Percentiles rank a stretch among this genome's conserved stretches.
phyloP scores from a whole-genome alignment of 2,797 vertebrate genomes.

The Oreonectes daqikongensis region DNA sequence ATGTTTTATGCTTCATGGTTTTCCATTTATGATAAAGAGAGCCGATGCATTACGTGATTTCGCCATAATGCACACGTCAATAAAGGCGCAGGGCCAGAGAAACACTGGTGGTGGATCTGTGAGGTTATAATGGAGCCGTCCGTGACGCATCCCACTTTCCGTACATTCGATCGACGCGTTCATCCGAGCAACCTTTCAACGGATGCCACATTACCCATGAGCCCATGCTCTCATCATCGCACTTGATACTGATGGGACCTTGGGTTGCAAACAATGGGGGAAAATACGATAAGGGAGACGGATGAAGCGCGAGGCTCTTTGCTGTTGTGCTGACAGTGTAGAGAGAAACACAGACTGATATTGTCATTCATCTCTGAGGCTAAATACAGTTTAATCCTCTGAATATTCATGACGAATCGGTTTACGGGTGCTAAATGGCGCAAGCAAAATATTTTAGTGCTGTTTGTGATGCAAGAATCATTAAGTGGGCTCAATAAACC shows the following conservation, averaged over 20 bases:
- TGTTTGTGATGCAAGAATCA: neutral
- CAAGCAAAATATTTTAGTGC: neutral
- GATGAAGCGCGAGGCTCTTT: neutral
- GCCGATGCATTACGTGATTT: neutral
- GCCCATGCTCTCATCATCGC: conserved; percentile 5
- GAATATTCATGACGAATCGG: neutral
- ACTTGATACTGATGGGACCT: neutral
- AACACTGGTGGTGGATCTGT: neutral
- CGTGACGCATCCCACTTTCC: neutral
- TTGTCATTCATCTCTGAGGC: conserved; percentile 9
- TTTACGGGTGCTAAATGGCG: neutral
- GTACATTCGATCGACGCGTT: conserved; percentile 8
- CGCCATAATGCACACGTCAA: neutral
- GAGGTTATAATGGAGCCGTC: neutral
- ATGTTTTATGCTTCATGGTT: neutral
- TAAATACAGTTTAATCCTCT: conserved; percentile 15
- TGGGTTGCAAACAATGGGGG: neutral
- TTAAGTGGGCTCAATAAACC: neutral
- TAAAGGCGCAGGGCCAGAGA: neutral
- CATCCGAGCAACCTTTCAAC: conserved; percentile 24
- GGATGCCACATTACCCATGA: conserved; percentile 3
- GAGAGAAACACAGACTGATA: neutral
- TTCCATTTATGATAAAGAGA: neutral
- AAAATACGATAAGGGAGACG: neutral
- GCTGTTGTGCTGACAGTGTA: neutral